Evolutionary conservation across 2,113 vertebrate species (phyloP), one percentile per base, ranked within the genome.

Genomic region (Bostrychus sinensis): DNA sequence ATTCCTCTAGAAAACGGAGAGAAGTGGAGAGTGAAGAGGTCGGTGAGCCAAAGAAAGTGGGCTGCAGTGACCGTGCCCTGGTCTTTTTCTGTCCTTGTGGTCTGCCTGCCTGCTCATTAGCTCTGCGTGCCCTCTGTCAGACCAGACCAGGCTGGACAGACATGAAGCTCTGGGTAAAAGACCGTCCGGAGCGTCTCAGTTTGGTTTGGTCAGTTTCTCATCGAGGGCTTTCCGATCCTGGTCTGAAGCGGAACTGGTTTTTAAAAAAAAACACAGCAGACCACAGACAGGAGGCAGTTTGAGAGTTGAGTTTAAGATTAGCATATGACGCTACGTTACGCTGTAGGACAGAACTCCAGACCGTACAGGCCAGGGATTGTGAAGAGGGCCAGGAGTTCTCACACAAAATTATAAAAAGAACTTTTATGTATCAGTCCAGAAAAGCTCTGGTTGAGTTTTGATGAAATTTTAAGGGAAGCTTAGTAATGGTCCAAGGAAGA

Each of bases 41-140:
- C n/a, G n/a, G n/a, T n/a, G n/a, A n/a, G n/a, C 74, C 73, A 77
- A 77, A 73, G 72, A 81, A 71, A 79, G 60, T 57, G 62, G 51
- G 64, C 59, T 34, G 38, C 54, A 75, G 53, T 46, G 54, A 67
- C 43, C 43, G 19, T 6, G 43, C 22, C 22, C 41, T 50, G 60
- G 53, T 75, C 59, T 75, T 77, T 71, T 75, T 81, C 41, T 56
- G 81, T 81, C 61, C 51, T 17, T 72, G 74, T 65, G 81, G 78
- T 82, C 77, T 70, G 58, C 60, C 41, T 56, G 70, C 70, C 78
- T 23, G 59, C 43, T 83, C 65, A 43, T 79, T 83, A 72, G 48
- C 64, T 72, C 66, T 72, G 53, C 54, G 30, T 32, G 64, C 9
- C 26, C 36, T 32, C 2, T 56, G 55, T 63, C 10, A 32, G 53